These are phyloP conservation scores for Drosophila kokeensis DNA, from an alignment of 2,888 invertebrate genomes.

Conservation along the genomic window DNA sequence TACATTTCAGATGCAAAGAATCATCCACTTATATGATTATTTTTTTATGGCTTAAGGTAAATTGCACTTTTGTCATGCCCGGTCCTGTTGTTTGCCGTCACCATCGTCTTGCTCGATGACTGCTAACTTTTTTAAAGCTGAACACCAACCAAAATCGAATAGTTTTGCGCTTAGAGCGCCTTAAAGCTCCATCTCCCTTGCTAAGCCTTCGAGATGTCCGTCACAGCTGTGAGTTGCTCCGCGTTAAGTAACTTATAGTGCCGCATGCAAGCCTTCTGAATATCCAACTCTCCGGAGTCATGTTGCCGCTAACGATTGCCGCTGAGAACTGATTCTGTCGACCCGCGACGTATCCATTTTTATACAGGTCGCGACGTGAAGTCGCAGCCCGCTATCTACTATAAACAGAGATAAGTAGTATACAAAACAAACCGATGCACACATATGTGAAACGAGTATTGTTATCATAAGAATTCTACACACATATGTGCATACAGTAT, in stretches of 20 bases:
- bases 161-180: constrained; percentile 61
- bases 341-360: constrained; percentile 44
- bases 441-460: constrained; percentile 22
- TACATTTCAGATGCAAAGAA: neutral
- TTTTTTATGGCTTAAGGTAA: constrained; percentile 10
- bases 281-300: constrained; percentile 23
- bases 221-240: constrained; percentile 15
- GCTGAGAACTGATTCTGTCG: constrained; percentile 58
- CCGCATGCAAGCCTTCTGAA: neutral
- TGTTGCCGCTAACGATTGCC: constrained; percentile 53
- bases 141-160: constrained; percentile 43
- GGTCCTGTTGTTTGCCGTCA: constrained; percentile 47
- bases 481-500: constrained; percentile 2
- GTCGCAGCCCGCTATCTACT: constrained; percentile 33
- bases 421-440: constrained; percentile 19
- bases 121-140: constrained; percentile 51
- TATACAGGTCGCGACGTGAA: constrained; percentile 49
- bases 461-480: constrained; percentile 34
- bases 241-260: neutral
- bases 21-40: neutral
- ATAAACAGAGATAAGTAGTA: constrained; percentile 53
- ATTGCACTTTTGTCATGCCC: constrained; percentile 77
- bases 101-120: constrained; percentile 4
- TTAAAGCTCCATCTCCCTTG: constrained; percentile 61
- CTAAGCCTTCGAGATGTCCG: constrained; percentile 11